These are phyloP conservation scores for Nephila pilipes DNA, from an alignment of 1,140 invertebrate species.

Conservation along the genomic window DNA sequence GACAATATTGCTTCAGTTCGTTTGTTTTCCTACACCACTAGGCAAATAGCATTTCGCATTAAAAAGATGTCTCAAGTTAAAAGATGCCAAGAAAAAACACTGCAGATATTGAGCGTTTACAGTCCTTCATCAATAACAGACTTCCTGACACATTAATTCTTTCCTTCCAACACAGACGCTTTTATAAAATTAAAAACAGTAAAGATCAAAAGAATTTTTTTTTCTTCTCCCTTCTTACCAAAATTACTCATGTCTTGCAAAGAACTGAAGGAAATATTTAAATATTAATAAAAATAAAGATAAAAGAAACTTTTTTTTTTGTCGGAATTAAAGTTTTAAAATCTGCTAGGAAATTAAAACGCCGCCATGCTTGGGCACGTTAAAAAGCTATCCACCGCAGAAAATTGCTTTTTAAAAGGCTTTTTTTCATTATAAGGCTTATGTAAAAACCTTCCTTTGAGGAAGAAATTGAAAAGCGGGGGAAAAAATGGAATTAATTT, in stretches of 20 bases:
- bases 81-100: neutral
- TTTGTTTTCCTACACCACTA: too few relatives aligned
- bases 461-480: neutral
- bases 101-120: neutral
- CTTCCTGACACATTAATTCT: neutral
- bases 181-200: neutral
- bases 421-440: neutral
- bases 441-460: neutral
- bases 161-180: neutral
- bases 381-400: neutral
- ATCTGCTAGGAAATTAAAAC: conserved; percentile 33
- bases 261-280: neutral
- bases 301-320: neutral
- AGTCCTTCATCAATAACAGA: neutral
- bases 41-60: too few relatives aligned
- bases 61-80: too few relatives aligned
- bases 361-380: neutral
- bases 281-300: conserved; percentile 10
- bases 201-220: conserved; percentile 16
- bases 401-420: conserved; percentile 14
- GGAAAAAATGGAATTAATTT: conserved; percentile 17
- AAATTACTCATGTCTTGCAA: neutral
- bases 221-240: neutral
- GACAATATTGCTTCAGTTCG: too few relatives aligned
- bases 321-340: conserved; percentile 26